These are phyloP conservation scores for Venusia cambrica DNA, from an alignment of 2,888 invertebrate species.

Conservation along the genomic window DNA sequence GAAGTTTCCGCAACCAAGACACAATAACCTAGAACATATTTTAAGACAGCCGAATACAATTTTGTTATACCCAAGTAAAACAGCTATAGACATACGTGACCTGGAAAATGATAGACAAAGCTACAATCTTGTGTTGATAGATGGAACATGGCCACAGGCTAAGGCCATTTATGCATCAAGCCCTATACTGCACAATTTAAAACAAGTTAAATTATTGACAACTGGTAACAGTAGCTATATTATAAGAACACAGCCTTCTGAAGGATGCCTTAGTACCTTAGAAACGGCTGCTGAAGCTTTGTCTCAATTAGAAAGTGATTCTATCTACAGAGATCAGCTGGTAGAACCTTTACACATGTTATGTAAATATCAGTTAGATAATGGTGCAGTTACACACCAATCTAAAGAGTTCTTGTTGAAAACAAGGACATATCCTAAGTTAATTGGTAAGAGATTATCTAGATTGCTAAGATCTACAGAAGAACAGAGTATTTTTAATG, in stretches of 20 bases:
- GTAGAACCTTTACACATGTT: slow-evolving; percentile 90
- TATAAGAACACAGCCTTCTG: slow-evolving; percentile 95
- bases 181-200: slow-evolving; percentile 85
- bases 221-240: slow-evolving; percentile 91
- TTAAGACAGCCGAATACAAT: slow-evolving; percentile 85
- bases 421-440: slow-evolving; percentile 88
- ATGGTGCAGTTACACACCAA: slow-evolving; percentile 96
- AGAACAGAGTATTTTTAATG: slow-evolving; percentile 37
- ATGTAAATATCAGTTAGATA: slow-evolving; percentile 92
- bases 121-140: slow-evolving; percentile 91
- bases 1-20: slow-evolving; percentile 87
- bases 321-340: slow-evolving; percentile 83
- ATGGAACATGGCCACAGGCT: slow-evolving; percentile 98
- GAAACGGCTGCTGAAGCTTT: slow-evolving; percentile 92
- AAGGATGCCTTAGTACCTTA: slow-evolving; percentile 94
- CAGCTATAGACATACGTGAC: slow-evolving; percentile 85
- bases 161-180: slow-evolving; percentile 94
- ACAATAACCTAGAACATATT: slow-evolving; percentile 84
- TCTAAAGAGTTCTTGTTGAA: slow-evolving; percentile 94
- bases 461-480: slow-evolving; percentile 61
- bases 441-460: slow-evolving; percentile 88
- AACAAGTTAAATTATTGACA: slow-evolving; percentile 90
- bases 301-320: slow-evolving; percentile 86
- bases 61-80: slow-evolving; percentile 89
- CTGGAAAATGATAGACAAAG: slow-evolving; percentile 64